phyloP scores from a whole-genome alignment of 2,113 vertebrate species.

The Sebastes fasciatus region DNA sequence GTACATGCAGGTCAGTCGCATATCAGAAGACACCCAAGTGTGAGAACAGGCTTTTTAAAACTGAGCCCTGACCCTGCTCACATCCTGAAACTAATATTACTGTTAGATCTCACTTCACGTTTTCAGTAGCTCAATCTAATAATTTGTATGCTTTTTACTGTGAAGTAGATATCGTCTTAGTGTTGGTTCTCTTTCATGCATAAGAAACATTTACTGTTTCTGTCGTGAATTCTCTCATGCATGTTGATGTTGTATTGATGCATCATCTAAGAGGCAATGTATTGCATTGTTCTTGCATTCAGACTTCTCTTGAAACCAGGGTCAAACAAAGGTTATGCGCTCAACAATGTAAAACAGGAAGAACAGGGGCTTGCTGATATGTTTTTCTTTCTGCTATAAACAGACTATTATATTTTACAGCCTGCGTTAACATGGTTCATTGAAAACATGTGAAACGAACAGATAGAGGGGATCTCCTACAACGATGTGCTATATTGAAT shows the following conservation, averaged over 20 bases:
- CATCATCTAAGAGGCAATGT: neutral
- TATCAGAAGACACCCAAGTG: neutral
- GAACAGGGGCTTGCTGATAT: constrained; percentile 11
- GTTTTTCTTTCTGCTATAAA: constrained; percentile 14
- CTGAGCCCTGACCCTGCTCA: neutral
- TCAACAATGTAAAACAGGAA: constrained; percentile 46
- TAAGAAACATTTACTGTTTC: neutral
- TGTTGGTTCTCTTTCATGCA: neutral
- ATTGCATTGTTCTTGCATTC: constrained; percentile 16
- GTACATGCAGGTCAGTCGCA: constrained; percentile 90
- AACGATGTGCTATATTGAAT: neutral
- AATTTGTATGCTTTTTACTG: neutral
- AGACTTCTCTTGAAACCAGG: constrained; percentile 19
- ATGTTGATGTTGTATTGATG: neutral
- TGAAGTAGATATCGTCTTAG: no score
- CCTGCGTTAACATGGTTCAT: neutral
- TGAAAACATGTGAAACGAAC: neutral
- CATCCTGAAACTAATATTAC: neutral
- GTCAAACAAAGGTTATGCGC: constrained; percentile 37
- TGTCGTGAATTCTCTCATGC: neutral
- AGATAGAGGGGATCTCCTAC: neutral
- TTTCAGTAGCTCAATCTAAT: neutral
- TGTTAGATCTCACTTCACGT: neutral
- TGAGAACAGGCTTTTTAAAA: neutral
- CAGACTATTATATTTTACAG: neutral